Conservation (phyloP, 2,113 vertebrate genomes). For the Hippoglossus stenolepis region DNA sequence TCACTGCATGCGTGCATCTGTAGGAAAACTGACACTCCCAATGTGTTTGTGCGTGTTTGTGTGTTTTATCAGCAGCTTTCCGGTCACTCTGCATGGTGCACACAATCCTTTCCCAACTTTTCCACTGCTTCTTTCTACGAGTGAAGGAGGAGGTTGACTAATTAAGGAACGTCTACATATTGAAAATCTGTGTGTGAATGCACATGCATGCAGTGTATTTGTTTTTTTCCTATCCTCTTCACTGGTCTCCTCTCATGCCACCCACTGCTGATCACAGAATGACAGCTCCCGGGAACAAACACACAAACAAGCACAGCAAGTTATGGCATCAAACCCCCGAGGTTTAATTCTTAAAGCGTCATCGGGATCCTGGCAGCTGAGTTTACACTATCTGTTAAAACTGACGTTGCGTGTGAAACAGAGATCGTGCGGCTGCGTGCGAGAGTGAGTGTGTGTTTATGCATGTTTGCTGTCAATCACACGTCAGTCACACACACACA, state of each 20-base stretch:
- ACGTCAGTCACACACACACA: slow-evolving; percentile 28
- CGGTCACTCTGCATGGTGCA: neutral
- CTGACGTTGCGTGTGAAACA: slow-evolving; percentile 16
- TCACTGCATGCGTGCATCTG: slow-evolving; percentile 12
- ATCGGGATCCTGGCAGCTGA: slow-evolving; percentile 37
- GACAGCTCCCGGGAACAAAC: slow-evolving; percentile 65
- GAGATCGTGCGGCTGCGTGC: slow-evolving; percentile 11
- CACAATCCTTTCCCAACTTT: slow-evolving; percentile 15
- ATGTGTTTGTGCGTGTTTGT: neutral
- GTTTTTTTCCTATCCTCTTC: slow-evolving; percentile 22
- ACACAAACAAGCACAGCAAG: slow-evolving; percentile 1
- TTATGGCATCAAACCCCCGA: slow-evolving; percentile 33
- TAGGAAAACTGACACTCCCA: slow-evolving; percentile 4
- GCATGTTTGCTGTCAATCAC: slow-evolving; percentile 49
- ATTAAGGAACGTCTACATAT: slow-evolving; percentile 12
- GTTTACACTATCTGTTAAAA: slow-evolving; percentile 26
- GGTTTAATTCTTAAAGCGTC: slow-evolving; percentile 47
- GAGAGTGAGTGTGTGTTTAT: neutral
- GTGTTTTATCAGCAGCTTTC: neutral
- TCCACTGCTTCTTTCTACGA: neutral
- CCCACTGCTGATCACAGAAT: slow-evolving; percentile 60
- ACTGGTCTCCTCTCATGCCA: slow-evolving; percentile 51
- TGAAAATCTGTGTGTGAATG: slow-evolving; percentile 19
- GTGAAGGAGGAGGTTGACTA: neutral
- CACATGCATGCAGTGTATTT: slow-evolving; percentile 22